Evolutionary conservation across 2,888 invertebrate genomes (phyloP).

Genomic region (Crocallis elinguaria): DNA sequence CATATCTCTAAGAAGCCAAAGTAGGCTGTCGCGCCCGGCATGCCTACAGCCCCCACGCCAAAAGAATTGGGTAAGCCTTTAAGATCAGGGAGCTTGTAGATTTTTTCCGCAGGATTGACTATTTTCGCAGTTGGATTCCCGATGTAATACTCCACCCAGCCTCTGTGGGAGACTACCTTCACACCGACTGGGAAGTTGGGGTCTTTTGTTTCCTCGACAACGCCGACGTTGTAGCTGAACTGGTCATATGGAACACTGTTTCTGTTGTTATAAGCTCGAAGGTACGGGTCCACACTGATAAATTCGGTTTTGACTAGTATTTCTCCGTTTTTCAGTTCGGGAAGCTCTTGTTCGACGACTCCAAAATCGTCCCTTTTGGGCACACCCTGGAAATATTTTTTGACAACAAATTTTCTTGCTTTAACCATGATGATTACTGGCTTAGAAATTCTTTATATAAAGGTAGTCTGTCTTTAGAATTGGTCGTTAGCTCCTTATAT

Average conservation of each 20-base stretch:
- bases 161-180: slow-evolving; percentile 81
- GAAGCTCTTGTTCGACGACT: slow-evolving; percentile 85
- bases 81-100: slow-evolving; percentile 80
- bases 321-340: slow-evolving; percentile 82
- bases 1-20: slow-evolving; percentile 89
- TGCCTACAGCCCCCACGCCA: slow-evolving; percentile 86
- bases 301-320: slow-evolving; percentile 55
- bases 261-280: slow-evolving; percentile 42
- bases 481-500: too few relatives aligned
- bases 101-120: slow-evolving; percentile 8
- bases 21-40: slow-evolving; percentile 89
- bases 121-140: slow-evolving; percentile 14
- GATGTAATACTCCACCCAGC: slow-evolving; percentile 46
- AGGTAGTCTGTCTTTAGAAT: too few relatives aligned
- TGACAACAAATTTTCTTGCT: slow-evolving; percentile 83
- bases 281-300: slow-evolving; percentile 59
- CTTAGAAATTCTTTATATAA: too few relatives aligned
- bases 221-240: slow-evolving; percentile 52
- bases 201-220: slow-evolving; percentile 86
- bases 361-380: slow-evolving; percentile 84
- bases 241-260: slow-evolving; percentile 53
- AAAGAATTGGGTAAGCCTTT: slow-evolving; percentile 79
- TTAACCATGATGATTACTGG: slow-evolving; percentile 59
- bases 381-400: slow-evolving; percentile 81
- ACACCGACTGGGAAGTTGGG: slow-evolving; percentile 85